phyloP scores from a whole-genome alignment of 2,888 invertebrate species.

The Volucella inflata region DNA sequence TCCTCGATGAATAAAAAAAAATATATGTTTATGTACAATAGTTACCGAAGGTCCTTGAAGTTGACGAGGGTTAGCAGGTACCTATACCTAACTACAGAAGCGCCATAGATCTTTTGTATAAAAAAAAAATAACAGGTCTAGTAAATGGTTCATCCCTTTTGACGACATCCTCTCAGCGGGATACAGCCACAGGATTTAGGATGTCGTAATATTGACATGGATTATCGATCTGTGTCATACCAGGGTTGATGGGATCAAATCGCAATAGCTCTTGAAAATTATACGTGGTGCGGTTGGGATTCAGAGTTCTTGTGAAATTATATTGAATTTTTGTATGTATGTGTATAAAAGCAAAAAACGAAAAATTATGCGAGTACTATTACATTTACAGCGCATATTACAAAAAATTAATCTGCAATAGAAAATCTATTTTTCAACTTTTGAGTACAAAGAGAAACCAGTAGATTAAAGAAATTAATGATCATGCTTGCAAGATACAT shows the following conservation, averaged over 20 bases:
- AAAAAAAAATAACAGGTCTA: slow-evolving; percentile 46
- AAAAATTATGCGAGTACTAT: too few species aligned
- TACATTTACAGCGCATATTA: too few species aligned
- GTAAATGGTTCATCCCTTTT: slow-evolving; percentile 24
- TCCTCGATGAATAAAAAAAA: slow-evolving; percentile 18
- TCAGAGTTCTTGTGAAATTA: slow-evolving; percentile 33
- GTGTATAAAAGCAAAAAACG: too few species aligned
- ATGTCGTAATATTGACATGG: slow-evolving; percentile 43
- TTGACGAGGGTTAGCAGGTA: slow-evolving; percentile 31
- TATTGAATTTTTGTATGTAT: not conserved
- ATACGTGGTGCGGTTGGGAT: slow-evolving; percentile 3
- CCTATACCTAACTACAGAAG: slow-evolving; percentile 28
- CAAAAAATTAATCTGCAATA: too few species aligned
- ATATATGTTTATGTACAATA: slow-evolving; percentile 10
- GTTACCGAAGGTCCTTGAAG: slow-evolving; percentile 2
- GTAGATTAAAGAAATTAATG: too few species aligned
- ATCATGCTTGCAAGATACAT: too few species aligned
- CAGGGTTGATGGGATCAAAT: slow-evolving; percentile 42
- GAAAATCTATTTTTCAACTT: too few species aligned
- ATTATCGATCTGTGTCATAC: slow-evolving; percentile 17
- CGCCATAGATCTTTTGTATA: slow-evolving; percentile 19
- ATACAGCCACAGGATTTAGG: slow-evolving; percentile 31
- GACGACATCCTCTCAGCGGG: slow-evolving; percentile 46
- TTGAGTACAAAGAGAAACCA: too few species aligned
- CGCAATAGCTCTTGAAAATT: slow-evolving; percentile 36